Evolutionary conservation across 2,113 vertebrate genomes (phyloP), one percentile per base, ranked within the genome.

Genomic region (Lepus timidus): DNA sequence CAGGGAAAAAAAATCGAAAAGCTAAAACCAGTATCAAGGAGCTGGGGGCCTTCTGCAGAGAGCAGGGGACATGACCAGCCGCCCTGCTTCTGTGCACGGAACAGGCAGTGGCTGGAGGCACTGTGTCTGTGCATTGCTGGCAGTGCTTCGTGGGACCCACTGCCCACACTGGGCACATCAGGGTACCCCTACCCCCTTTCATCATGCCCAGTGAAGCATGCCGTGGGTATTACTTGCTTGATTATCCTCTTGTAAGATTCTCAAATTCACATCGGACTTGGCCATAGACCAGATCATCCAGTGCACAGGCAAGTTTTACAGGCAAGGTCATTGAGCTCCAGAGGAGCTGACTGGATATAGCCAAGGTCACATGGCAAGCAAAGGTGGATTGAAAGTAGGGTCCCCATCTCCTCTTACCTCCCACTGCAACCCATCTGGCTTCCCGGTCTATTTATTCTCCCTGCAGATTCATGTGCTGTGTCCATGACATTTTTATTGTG

Each of bases 401-500:
- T 20, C 49, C 10, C 22, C 1, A n/a, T 23, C 51, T 74, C 39
- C n/a, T 22, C 0, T 52, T 68, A 22, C 62, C 61, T 49, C 27
- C 1, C 0, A 5, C 68, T 80, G n/a, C 44, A 55, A 39, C 17
- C 25, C n/a, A 33, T 70, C 61, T 68, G 27, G 36, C 25, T 13
- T 85, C 17, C n/a, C n/a, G 58, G 52, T 75, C 86, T 93, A 1
- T 68, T 89, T 89, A 4, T 68, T 89, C n/a, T 88, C 27, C 68
- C 33, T 88, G 76, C 49, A 70, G 80, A 81, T 92, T 62, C 23
- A 25, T 29, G 9, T 81, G 76, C 62, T 73, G 19, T 89, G 84
- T 44, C 65, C 64, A 61, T 61, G 88, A 86, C 49, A 44, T 95
- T 96, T 95, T 86, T 85, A 91, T 64, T 93, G 61, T 73, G 25